phyloP scores from a whole-genome alignment of 2,888 invertebrate species.

The Dasysyrphus tricinctus region DNA sequence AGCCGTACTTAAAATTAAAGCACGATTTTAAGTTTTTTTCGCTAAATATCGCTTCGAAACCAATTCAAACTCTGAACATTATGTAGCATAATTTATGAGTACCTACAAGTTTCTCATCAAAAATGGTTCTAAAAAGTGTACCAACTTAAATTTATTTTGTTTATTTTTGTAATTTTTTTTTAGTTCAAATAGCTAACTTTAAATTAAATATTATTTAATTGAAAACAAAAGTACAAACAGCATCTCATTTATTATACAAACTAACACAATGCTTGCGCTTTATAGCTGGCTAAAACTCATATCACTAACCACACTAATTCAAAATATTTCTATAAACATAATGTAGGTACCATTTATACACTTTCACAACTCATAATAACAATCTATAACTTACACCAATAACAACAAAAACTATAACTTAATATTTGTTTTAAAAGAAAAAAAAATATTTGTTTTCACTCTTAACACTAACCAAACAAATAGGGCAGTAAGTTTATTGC shows the following conservation, averaged over 20 bases:
- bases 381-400: neutral
- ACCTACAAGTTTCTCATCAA: no score
- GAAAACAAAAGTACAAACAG: neutral
- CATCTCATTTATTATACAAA: neutral
- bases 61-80: no score
- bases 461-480: slow-evolving; percentile 68
- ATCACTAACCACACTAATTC: slow-evolving; percentile 1
- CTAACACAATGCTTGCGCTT: slow-evolving; percentile 11
- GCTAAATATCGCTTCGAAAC: no score
- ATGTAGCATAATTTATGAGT: no score
- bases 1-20: no score
- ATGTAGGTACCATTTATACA: neutral
- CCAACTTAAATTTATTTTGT: neutral
- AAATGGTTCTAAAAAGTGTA: neutral
- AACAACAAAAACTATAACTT: slow-evolving; percentile 39
- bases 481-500: slow-evolving; percentile 93
- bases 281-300: slow-evolving; percentile 13
- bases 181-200: neutral
- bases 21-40: no score
- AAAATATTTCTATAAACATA: neutral
- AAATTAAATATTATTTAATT: neutral
- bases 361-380: neutral
- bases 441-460: slow-evolving; percentile 43
- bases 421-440: slow-evolving; percentile 43
- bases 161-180: neutral